A percentile compares a stretch with the other conserved stretches of the same genome.
phyloP scores from a whole-genome alignment of 2,888 invertebrate species.

The Pseudoips prasinana region DNA sequence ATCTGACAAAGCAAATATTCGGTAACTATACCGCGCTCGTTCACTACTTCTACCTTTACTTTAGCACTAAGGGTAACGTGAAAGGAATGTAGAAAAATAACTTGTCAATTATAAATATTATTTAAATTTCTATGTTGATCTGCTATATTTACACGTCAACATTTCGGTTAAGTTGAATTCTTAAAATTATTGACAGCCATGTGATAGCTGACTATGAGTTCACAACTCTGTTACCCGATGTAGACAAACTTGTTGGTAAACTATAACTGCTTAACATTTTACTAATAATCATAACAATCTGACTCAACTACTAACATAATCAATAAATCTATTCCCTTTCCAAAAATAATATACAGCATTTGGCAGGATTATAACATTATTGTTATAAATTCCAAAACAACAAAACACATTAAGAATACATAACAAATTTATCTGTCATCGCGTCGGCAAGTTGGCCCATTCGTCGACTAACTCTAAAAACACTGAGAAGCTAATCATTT shows the following conservation, averaged over 20 bases:
- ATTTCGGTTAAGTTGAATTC: slow-evolving; percentile 72
- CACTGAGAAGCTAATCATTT: slow-evolving; percentile 77
- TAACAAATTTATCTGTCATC: slow-evolving; percentile 75
- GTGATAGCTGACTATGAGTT: slow-evolving; percentile 81
- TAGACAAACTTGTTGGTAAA: slow-evolving; percentile 64
- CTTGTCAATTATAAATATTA: slow-evolving; percentile 75
- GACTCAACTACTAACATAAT: slow-evolving; percentile 11
- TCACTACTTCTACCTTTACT: slow-evolving; percentile 35
- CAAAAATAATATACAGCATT: slow-evolving; percentile 16
- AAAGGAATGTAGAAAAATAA: slow-evolving; percentile 80
- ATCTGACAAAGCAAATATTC: slow-evolving; percentile 36
- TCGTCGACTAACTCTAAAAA: slow-evolving; percentile 82
- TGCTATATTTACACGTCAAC: slow-evolving; percentile 80
- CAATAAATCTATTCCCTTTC: slow-evolving; percentile 17
- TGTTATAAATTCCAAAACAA: slow-evolving; percentile 13
- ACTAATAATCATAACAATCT: slow-evolving; percentile 10
- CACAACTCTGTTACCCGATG: slow-evolving; percentile 65
- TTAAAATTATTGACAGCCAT: slow-evolving; percentile 82
- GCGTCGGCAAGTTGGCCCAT: slow-evolving; percentile 73
- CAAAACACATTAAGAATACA: slow-evolving; percentile 22
- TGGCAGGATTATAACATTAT: no score
- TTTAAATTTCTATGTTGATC: slow-evolving; percentile 78
- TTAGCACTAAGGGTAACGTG: slow-evolving; percentile 56
- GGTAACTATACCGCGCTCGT: slow-evolving; percentile 33
- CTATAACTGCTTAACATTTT: slow-evolving; percentile 28